Evolutionary conservation across 2,888 invertebrate species (phyloP), one percentile per base, ranked within the genome.

Genomic region (Caenorhabditis panamensis): DNA sequence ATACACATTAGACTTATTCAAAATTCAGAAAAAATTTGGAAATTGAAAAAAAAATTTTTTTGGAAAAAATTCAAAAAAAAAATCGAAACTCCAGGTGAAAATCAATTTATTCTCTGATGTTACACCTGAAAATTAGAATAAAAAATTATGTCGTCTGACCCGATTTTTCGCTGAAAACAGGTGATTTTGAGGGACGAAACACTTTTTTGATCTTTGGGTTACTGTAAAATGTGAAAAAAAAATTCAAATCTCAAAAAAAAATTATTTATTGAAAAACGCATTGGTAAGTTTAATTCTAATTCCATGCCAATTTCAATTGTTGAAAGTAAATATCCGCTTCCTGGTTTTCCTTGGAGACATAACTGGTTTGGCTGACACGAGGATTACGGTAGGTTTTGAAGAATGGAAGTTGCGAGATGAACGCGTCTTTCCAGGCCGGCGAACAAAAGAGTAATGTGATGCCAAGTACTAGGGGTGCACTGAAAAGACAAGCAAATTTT

Each of bases 291-390:
- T n/a, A n/a, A n/a, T n/a, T n/a, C n/a, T 56, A 22, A 73, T 26
- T 36, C 73, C 73, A 73, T 1, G 73, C 73, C 20, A 51, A 58
- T 28, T 44, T 64, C 47, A 73, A 73, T 59, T 73, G 73, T 37
- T 64, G 58, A 20, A 73, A 73, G 28, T 73, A 73, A 9, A 51
- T 41, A 18, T 51, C 64, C 1, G 73, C 64, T 37, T 73, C 64
- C 3, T 64, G 58, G 5, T 18, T 58, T 1, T 56, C 41, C 49
- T 24, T 28, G 24, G 49, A 31, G 16, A 37, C 36, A 13, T 41
- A 47, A 24, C 36, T 37, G 18, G 16, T 18, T 31, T 24, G 18
- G 18, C 16, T 36, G 36, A 11, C 11, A 8, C 36, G 11, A 36
- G 5, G 36, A 13, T 64, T 56, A 28, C 63, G 13, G 9, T 54